phyloP scores from a whole-genome alignment of 2,113 vertebrate genomes.

The Platysteira castanea region DNA sequence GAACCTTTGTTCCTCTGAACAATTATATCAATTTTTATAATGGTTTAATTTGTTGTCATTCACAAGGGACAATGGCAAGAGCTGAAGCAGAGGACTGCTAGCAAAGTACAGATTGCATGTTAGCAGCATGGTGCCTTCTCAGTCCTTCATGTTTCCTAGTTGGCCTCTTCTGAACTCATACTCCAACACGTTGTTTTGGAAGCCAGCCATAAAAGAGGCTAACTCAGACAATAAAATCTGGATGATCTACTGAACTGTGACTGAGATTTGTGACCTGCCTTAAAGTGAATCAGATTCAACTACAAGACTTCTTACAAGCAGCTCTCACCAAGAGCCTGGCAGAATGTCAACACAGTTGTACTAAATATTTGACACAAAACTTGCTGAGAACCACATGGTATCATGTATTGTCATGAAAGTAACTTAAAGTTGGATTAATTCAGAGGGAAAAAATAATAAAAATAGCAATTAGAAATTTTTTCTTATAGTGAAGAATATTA shows the following conservation, averaged over 20 bases:
- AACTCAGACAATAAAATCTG: constrained; percentile 10
- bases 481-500: neutral
- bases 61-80: neutral
- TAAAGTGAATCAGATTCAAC: constrained; percentile 40
- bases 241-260: constrained; percentile 13
- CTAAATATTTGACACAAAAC: constrained; percentile 12
- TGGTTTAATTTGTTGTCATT: constrained; percentile 16
- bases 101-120: neutral
- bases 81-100: neutral
- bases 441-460: neutral
- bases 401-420: neutral
- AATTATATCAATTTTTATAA: constrained; percentile 21
- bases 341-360: constrained; percentile 36
- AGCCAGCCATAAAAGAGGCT: neutral
- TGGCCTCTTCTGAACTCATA: neutral
- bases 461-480: neutral
- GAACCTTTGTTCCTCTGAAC: constrained; percentile 3
- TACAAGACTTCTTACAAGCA: constrained; percentile 29
- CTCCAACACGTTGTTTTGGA: neutral
- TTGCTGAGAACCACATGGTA: constrained; percentile 3
- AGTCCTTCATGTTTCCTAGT: neutral
- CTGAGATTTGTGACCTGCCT: constrained; percentile 34
- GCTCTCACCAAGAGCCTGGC: constrained; percentile 36
- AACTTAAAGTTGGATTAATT: neutral
- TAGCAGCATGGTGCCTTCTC: constrained; percentile 42